phyloP scores from a whole-genome alignment of 2,113 vertebrate species.

The Furnarius figulus region DNA sequence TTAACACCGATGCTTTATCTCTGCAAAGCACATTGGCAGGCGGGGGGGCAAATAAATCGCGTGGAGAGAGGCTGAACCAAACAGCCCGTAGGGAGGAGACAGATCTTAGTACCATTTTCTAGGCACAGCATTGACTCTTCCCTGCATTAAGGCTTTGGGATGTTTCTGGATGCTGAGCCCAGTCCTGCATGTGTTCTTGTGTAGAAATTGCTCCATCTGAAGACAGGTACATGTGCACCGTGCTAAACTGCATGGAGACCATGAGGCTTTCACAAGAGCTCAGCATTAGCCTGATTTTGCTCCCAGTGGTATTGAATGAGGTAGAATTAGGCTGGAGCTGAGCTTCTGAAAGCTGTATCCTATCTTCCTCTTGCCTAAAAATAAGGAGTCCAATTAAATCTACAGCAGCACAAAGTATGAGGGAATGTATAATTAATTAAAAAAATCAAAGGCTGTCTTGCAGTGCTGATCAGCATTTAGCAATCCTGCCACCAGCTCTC shows the following conservation, averaged over 20 bases:
- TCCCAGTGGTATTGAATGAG: conserved; percentile 30
- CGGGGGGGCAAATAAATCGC: not conserved
- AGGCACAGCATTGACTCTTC: not conserved
- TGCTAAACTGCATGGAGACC: not conserved
- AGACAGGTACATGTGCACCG: not conserved
- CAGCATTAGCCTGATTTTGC: conserved; percentile 41
- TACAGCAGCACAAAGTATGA: conserved; percentile 40
- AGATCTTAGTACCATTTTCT: not conserved
- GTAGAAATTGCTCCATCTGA: not conserved
- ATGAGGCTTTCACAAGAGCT: not conserved
- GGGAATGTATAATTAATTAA: conserved; percentile 67
- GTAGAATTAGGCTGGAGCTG: conserved; percentile 41
- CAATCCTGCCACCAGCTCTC: conserved; percentile 28
- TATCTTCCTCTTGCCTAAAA: conserved; percentile 50
- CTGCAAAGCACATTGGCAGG: not conserved
- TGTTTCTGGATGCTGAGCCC: not conserved
- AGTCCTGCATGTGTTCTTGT: not conserved
- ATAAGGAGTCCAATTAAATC: conserved; percentile 65
- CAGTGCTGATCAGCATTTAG: conserved; percentile 57
- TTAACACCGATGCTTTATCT: not conserved
- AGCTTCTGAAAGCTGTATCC: conserved; percentile 30
- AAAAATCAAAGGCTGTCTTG: conserved; percentile 49
- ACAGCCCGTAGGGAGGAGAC: not conserved
- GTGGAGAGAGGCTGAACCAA: not conserved
- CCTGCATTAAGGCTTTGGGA: not conserved